Evolutionary conservation across 2,113 vertebrate species (phyloP).

Genomic region (Neotragus moschatus): DNA sequence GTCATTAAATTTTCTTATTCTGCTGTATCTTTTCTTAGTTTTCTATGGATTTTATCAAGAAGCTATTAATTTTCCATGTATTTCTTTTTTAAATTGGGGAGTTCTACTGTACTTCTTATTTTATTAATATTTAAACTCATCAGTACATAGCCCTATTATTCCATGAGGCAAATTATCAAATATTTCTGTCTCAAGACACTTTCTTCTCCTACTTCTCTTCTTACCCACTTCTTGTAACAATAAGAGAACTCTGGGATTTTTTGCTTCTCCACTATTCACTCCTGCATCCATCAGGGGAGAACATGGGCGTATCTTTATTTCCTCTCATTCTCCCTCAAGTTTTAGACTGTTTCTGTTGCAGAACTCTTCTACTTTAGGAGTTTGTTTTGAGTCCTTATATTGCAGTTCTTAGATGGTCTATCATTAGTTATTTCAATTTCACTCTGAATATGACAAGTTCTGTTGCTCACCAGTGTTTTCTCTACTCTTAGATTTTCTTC

Average conservation of each 20-base stretch:
- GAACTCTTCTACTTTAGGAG: neutral
- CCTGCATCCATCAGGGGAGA: neutral
- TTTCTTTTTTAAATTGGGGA: neutral
- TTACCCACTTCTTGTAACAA: neutral
- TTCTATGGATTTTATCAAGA: neutral
- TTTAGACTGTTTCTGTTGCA: neutral
- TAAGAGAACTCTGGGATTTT: neutral
- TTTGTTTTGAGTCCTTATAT: neutral
- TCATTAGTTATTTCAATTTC: neutral
- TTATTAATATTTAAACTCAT: neutral
- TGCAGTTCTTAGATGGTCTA: neutral
- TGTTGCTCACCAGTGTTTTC: neutral
- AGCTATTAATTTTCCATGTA: neutral
- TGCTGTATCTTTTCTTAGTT: neutral
- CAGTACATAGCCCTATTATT: neutral
- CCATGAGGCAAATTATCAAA: neutral
- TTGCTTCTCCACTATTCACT: neutral
- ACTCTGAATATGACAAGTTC: neutral
- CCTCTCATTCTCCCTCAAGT: neutral
- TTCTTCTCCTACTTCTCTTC: neutral
- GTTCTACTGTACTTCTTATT: neutral
- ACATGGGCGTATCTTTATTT: neutral
- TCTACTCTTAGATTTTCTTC: neutral
- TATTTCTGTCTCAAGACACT: neutral
- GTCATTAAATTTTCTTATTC: neutral